A percentile compares a stretch with the other conserved stretches of the same genome.
Conservation (phyloP, 2,113 vertebrate species). For the Picathartes gymnocephalus region DNA sequence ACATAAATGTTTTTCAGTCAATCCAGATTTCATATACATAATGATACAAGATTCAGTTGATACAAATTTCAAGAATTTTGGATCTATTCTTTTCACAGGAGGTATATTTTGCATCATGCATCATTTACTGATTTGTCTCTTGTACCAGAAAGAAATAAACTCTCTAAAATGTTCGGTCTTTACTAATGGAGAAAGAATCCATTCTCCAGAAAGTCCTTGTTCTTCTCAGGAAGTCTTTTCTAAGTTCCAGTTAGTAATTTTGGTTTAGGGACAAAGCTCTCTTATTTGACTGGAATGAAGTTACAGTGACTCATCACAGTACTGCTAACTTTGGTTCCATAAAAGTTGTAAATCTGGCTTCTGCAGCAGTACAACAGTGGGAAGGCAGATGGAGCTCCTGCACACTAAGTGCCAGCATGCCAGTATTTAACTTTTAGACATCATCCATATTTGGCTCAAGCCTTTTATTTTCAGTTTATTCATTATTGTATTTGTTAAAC, state of each 20-base stretch:
- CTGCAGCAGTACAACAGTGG: constrained; percentile 24
- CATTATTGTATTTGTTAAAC: neutral
- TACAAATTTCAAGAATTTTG: neutral
- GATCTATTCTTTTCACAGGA: neutral
- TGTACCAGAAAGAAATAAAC: neutral
- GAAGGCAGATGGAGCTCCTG: constrained; percentile 56
- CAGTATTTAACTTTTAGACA: neutral
- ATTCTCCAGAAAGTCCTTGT: neutral
- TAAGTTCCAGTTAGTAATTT: neutral
- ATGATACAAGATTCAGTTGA: neutral
- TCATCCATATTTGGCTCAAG: neutral
- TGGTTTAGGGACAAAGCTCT: neutral
- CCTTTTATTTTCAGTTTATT: neutral
- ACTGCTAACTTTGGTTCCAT: neutral
- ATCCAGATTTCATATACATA: neutral
- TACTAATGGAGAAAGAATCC: neutral
- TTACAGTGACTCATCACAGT: neutral
- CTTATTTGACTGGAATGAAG: neutral
- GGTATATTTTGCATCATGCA: neutral
- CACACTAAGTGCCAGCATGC: neutral
- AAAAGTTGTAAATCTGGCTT: neutral
- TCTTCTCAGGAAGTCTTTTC: neutral
- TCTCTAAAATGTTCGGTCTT: neutral
- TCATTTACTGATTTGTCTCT: neutral
- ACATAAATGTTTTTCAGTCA: neutral